Evolutionary conservation across 2,888 invertebrate genomes (phyloP).

Genomic region (Arenicola marina): DNA sequence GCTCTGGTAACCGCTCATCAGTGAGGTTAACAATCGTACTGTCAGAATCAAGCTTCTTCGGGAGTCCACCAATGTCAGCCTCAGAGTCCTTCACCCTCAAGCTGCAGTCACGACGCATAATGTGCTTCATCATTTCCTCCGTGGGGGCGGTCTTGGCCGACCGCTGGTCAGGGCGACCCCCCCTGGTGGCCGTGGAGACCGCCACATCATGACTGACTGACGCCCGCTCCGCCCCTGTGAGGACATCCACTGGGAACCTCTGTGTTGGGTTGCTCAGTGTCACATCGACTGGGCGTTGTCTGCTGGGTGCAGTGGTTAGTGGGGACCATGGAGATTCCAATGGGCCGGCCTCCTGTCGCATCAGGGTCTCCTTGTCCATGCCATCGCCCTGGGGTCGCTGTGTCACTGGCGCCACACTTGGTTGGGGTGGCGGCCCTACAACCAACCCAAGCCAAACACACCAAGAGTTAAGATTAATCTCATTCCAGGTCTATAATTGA

Average conservation of each 20-base stretch:
- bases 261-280: background rate
- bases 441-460: too few relatives aligned
- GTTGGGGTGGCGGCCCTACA: too few relatives aligned
- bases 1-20: background rate
- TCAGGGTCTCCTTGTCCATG: slow-evolving; percentile 3
- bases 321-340: too few relatives aligned
- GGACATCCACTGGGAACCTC: background rate
- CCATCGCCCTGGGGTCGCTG: slow-evolving; percentile 4
- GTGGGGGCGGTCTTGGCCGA: too few relatives aligned
- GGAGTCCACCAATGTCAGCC: background rate
- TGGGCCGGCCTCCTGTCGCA: background rate
- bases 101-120: too few relatives aligned
- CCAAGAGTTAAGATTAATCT: too few relatives aligned
- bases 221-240: too few relatives aligned
- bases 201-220: background rate
- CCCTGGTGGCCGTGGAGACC: background rate
- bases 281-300: background rate
- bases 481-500: too few relatives aligned
- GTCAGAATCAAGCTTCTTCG: background rate
- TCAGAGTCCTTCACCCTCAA: background rate
- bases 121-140: background rate
- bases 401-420: too few relatives aligned
- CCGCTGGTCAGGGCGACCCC: background rate
- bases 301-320: too few relatives aligned
- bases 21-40: background rate